Evolutionary conservation across 2,113 vertebrate genomes (phyloP).

Genomic region (Burhinus oedicnemus): DNA sequence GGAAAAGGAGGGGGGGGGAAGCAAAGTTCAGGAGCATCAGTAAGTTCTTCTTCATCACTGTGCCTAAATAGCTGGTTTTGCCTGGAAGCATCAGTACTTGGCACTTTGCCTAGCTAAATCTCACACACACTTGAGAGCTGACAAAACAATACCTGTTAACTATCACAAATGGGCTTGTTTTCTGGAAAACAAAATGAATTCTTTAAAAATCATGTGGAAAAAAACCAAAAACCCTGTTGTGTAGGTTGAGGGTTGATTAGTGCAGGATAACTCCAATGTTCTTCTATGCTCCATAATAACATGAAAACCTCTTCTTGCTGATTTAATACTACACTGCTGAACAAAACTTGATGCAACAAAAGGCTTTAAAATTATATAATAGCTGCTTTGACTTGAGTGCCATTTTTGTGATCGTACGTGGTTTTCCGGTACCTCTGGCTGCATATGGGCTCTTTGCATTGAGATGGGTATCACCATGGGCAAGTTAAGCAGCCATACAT

Average conservation of each 20-base stretch:
- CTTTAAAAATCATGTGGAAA: neutral
- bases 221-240: neutral
- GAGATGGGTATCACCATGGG: rapidly evolving
- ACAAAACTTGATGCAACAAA: neutral
- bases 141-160: neutral
- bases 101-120: neutral
- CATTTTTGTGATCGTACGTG: rapidly evolving
- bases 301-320: neutral
- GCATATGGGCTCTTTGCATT: rapidly evolving
- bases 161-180: neutral
- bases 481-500: rapidly evolving
- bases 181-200: neutral
- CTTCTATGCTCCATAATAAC: neutral
- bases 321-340: neutral
- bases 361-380: rapidly evolving
- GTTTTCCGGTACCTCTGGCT: neutral
- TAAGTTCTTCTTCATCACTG: neutral
- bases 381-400: neutral
- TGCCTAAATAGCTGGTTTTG: neutral
- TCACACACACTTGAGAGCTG: neutral
- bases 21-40: neutral
- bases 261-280: neutral
- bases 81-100: neutral
- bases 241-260: neutral
- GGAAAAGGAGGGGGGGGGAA: too few relatives aligned